Percentiles rank a stretch among this genome's conserved stretches.
Conservation (phyloP, 2,888 invertebrate species). For the Papilio demoleus region DNA sequence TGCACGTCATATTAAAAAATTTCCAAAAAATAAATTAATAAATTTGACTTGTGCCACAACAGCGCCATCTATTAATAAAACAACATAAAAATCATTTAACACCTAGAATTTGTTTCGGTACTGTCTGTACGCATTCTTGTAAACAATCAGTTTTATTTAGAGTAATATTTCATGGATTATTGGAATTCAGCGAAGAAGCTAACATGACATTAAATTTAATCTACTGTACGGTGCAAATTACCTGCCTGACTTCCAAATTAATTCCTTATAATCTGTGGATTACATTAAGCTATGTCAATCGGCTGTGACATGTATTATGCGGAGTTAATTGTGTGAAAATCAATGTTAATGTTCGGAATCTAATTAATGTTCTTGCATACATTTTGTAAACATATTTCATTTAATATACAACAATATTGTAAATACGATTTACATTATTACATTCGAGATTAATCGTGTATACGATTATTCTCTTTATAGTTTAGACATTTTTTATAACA, state of each 20-base stretch:
- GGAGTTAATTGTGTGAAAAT: conserved; percentile 26
- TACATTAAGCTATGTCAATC: conserved; percentile 34
- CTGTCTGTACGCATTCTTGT: no score
- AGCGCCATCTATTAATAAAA: no score
- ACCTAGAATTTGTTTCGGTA: no score
- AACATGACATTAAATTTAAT: conserved; percentile 30
- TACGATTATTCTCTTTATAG: no score
- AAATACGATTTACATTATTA: not conserved
- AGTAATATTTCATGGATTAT: not conserved
- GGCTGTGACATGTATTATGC: conserved; percentile 31
- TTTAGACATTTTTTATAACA: no score
- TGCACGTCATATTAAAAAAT: no score
- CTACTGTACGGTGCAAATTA: conserved; percentile 20
- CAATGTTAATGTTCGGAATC: conserved; percentile 5
- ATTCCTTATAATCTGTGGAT: conserved; percentile 36
- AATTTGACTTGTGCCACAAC: no score
- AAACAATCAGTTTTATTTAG: no score
- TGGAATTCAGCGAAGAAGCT: conserved; percentile 1
- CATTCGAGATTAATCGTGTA: no score
- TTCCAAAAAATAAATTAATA: no score
- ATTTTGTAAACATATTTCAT: conserved; percentile 6
- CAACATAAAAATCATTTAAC: no score
- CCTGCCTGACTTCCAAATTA: conserved; percentile 30
- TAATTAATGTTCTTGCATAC: conserved; percentile 2
- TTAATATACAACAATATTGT: not conserved